Conservation (phyloP, 2,797 vertebrate genomes). For the Centropyge bicolor region DNA sequence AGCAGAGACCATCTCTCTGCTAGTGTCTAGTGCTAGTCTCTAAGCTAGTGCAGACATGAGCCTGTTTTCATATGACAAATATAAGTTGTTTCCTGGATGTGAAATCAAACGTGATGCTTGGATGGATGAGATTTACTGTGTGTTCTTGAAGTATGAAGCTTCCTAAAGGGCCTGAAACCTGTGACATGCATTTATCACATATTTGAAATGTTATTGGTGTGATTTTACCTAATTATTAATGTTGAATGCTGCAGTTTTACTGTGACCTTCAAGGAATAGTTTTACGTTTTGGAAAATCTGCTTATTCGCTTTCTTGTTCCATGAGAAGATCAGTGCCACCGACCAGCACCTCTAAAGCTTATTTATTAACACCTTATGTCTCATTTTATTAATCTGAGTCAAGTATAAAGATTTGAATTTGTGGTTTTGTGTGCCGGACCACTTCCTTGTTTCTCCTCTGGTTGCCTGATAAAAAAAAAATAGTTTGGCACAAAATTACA, state of each 20-base stretch:
- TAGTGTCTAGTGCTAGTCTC: too few relatives aligned
- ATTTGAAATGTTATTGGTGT: not conserved
- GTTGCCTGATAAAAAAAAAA: not conserved
- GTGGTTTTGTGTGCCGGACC: not conserved
- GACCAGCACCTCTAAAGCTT: not conserved
- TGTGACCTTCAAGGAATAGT: not conserved
- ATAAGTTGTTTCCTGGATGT: not conserved
- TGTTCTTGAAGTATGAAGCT: not conserved
- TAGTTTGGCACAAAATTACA: not conserved
- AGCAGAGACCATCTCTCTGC: too few relatives aligned
- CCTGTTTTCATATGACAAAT: slow-evolving; percentile 1
- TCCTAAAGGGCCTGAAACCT: not conserved
- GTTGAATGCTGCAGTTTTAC: not conserved
- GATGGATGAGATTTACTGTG: not conserved
- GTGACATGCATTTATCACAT: not conserved
- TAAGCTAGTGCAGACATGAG: not conserved
- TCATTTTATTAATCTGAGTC: too few relatives aligned
- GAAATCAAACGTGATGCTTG: not conserved
- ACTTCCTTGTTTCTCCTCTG: not conserved
- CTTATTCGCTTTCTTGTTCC: not conserved
- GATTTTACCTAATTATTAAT: not conserved
- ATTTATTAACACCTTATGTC: not conserved
- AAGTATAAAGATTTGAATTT: not conserved
- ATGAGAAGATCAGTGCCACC: not conserved
- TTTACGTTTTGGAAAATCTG: not conserved